Percentiles rank a stretch among this genome's conserved stretches.
These are phyloP conservation scores for cattle (Bos taurus) DNA, from an alignment of 2,113 vertebrate genomes.

Conservation along the genomic window ARS-UCD2.0 NC_037330.1:101536001-101536500, in stretches of 20 bases:
- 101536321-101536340: neutral
- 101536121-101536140: neutral
- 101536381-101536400: neutral
- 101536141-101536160: neutral
- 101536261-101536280: neutral
- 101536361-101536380: neutral
- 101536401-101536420: neutral
- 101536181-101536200: neutral
- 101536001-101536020: neutral
- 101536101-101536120: neutral
- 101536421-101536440: neutral
- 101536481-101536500: neutral
- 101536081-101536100: neutral
- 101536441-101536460: neutral
- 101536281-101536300: neutral
- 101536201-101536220: neutral
- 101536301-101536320: neutral
- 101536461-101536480: neutral
- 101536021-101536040: neutral
- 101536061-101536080: neutral
- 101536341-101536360: neutral
- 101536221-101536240: neutral
- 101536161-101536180: neutral
- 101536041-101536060: neutral
- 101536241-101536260: neutral